These are phyloP conservation scores for Drosophila fulvimacula DNA, from an alignment of 2,888 invertebrate genomes.

Conservation along the genomic window DNA sequence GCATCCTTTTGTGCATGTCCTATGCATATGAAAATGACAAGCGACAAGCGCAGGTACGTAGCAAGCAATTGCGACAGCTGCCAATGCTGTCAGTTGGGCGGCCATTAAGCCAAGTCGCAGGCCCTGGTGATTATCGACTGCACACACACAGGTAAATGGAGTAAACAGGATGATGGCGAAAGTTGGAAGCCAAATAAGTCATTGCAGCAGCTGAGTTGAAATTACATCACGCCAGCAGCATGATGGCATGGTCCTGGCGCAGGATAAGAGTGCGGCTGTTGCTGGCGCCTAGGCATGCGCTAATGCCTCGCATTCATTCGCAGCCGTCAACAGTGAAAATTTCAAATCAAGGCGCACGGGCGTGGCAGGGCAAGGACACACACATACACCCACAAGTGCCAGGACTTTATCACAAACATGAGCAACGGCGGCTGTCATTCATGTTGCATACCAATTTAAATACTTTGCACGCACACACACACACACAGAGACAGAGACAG, in stretches of 20 bases:
- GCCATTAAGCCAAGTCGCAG: conserved; percentile 43
- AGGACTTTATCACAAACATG: conserved; percentile 70
- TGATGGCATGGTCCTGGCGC: conserved; percentile 31
- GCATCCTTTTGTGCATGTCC: conserved; percentile 29
- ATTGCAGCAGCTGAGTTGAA: conserved; percentile 44
- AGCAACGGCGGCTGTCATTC: conserved; percentile 73
- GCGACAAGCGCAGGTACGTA: conserved; percentile 15
- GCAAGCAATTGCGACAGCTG: conserved; percentile 32
- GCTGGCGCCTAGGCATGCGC: conserved; percentile 53
- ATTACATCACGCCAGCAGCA: conserved; percentile 54
- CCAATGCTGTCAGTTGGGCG: conserved; percentile 30
- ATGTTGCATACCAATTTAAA: conserved; percentile 81
- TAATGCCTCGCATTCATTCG: conserved; percentile 75
- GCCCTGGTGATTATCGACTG: conserved; percentile 65
- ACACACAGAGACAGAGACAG: conserved; percentile 42
- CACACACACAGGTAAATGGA: conserved; percentile 48
- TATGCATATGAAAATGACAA: conserved; percentile 42
- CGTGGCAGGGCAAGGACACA: conserved; percentile 47
- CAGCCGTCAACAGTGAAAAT: conserved; percentile 70
- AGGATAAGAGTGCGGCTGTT: conserved; percentile 16
- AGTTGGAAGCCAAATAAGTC: conserved; percentile 62
- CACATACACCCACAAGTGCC: conserved; percentile 23
- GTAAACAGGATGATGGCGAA: conserved; percentile 53
- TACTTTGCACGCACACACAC: conserved; percentile 62
- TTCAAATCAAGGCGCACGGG: conserved; percentile 64